A percentile compares a stretch with the other conserved stretches of the same genome.
Evolutionary conservation across 2,113 vertebrate genomes (phyloP).

Genomic region (Pipra filicauda): DNA sequence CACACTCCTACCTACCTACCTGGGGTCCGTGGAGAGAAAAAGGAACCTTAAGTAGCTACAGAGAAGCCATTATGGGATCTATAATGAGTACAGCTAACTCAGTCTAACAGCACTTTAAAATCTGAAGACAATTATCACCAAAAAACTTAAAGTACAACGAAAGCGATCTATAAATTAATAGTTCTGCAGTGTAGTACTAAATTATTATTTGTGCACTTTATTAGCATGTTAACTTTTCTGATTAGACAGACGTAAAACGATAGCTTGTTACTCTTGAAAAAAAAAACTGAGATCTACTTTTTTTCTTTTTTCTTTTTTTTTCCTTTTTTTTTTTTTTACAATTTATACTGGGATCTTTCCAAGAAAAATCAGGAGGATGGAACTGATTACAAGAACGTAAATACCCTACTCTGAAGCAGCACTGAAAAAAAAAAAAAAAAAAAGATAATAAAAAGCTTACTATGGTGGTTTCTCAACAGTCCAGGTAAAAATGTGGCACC

Average conservation of each 20-base stretch:
- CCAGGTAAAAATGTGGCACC: slow-evolving; percentile 79
- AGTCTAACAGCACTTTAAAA: slow-evolving; percentile 72
- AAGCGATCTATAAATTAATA: slow-evolving; percentile 70
- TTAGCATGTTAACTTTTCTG: slow-evolving; percentile 58
- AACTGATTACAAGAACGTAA: slow-evolving; percentile 32
- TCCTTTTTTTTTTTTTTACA: not conserved
- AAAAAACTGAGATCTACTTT: slow-evolving; percentile 43
- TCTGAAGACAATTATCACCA: slow-evolving; percentile 74
- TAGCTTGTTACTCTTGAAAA: slow-evolving; percentile 30
- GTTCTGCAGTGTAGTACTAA: slow-evolving; percentile 67
- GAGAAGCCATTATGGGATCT: slow-evolving; percentile 64
- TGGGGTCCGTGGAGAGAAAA: slow-evolving; percentile 57
- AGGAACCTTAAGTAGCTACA: slow-evolving; percentile 69
- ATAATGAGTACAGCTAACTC: slow-evolving; percentile 57
- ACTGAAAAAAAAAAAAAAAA: slow-evolving; percentile 10
- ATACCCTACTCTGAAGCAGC: slow-evolving; percentile 51
- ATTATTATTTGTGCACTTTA: slow-evolving; percentile 66
- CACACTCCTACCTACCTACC: slow-evolving; percentile 62
- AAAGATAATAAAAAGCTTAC: slow-evolving; percentile 52
- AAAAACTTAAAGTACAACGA: slow-evolving; percentile 67
- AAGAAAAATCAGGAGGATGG: slow-evolving; percentile 44
- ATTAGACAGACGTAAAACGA: slow-evolving; percentile 58
- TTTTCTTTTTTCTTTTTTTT: not conserved
- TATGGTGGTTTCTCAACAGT: slow-evolving; percentile 67
- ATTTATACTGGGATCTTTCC: slow-evolving; percentile 56